Base-by-base conservation (phyloP, 2,113 vertebrate genomes). In the Scopus umbretta region DNA sequence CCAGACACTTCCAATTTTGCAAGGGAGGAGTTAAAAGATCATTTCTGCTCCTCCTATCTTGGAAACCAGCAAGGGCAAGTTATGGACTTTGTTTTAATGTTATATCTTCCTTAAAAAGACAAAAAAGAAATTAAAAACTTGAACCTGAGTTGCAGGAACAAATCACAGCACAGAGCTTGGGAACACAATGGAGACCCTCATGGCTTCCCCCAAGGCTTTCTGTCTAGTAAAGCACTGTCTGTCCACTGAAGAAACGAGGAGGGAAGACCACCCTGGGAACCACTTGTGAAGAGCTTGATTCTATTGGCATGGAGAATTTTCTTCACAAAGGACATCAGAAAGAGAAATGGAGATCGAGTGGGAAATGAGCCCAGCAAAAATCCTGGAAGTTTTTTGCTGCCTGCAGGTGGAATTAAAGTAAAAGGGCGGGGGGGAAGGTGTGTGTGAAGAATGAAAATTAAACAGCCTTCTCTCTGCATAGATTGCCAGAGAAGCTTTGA, bases 331-430 rank as follows among this genome's bases (percentile, higher is more conserved):
- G 9, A 61, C 34, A n/a, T 88, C 82, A n/a, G n/a, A n/a, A n/a
- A n/a, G 8, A 27, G 2, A 81, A 92, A 91, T 29, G 47, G 80
- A 88, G 84, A 61, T 59, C 56, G 80, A 89, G 70, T 45, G 38
- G 42, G 86, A 94, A 96, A 96, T 25, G 53, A 95, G 23, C 80
- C 67, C 47, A 86, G 75, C n/a, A 67, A 79, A 88, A 80, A 94
- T 29, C 17, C 8, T 5, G 16, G 66, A 68, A 72, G 29, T n/a
- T 93, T 95, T 81, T 66, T 87, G 50, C 53, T 91, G 84, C 81
- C 65, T 83, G 61, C 23, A 86, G 79, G 80, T 84, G 73, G 65
- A 92, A 94, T 80, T 96, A 27, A 76, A 90, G 74, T 3, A 27
- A 80, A 87, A 90, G 73, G 32, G 12, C 1, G 19, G 40, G 40